Evolutionary conservation across 2,888 invertebrate genomes (phyloP), one percentile per base, ranked within the genome.

Genomic region (Erebia palarica): DNA sequence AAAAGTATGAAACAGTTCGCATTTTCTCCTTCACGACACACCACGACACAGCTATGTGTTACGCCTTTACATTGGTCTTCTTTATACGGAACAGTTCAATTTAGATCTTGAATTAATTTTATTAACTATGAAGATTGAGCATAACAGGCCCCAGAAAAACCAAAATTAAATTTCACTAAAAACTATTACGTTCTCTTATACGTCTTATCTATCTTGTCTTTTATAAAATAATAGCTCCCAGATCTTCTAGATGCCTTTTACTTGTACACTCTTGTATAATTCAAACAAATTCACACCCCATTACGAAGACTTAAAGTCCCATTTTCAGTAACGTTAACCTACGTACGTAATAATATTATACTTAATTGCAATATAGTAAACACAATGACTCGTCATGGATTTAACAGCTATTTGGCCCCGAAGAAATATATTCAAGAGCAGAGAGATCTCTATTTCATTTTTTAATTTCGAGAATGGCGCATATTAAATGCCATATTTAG

Each of bases 351-450:
- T 59, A 72, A 71, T 60, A 72, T 68, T 60, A 72, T 68, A 74
- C 74, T 74, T 74, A 75, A 75, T 75, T 67, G 74, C 74, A 73
- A 73, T 73, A 73, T 57, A 69, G 71, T 73, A 75, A 71, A 76
- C 75, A 77, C 85, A 85, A 85, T 89, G 89, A 89, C 89, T 91
- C 90, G 91, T 92, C 91, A 91, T 92, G 92, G 91, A 89, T 86
- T 82, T 84, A 85, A 88, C 77, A 90, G 81, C 89, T 92, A 92
- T 91, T 92, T 92, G 92, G 92, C 91, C 92, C 92, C 92, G 82
- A 86, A 84, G 87, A 90, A 91, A 90, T 83, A 82, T 87, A 86
- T 86, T 83, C 84, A 83, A 84, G 83, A 84, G 83, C 84, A 83
- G 82, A 83, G 83, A 88, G 86, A 90, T 87, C 86, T 83, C 81